phyloP scores from a whole-genome alignment of 2,797 vertebrate genomes.

The Pangasius djambal region DNA sequence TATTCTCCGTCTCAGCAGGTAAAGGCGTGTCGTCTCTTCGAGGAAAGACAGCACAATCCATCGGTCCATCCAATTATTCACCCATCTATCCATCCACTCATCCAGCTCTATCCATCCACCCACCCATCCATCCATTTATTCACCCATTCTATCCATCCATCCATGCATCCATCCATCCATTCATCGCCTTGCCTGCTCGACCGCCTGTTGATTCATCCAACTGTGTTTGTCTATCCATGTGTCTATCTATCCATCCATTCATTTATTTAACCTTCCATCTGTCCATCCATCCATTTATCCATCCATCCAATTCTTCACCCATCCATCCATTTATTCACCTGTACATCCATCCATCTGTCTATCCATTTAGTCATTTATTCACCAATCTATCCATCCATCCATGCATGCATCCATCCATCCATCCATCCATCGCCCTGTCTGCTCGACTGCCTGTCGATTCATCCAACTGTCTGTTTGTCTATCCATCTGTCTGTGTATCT shows the following conservation, averaged over 20 bases:
- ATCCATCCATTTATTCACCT: background rate
- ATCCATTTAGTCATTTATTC: background rate
- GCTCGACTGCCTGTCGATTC: background rate
- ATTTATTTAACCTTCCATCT: background rate
- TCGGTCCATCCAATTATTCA: background rate
- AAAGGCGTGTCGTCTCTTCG: constrained; percentile 68
- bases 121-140: background rate
- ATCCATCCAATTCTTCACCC: background rate
- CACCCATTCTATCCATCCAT: background rate
- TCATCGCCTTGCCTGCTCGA: no score
- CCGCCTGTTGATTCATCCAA: no score
- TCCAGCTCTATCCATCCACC: no score
- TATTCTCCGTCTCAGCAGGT: constrained; percentile 51
- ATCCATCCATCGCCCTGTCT: background rate
- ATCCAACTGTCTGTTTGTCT: background rate
- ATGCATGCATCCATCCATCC: background rate
- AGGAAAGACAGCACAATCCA: constrained; percentile 53
- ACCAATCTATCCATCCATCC: background rate
- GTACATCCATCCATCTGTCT: background rate
- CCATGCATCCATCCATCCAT: background rate
- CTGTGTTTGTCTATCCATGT: no score
- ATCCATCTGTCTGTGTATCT: no score
- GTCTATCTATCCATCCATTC: background rate
- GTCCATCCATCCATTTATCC: background rate
- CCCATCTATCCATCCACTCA: background rate